Evolutionary conservation across 2,113 vertebrate species (phyloP), one percentile per base, ranked within the genome.

Genomic region (Larimichthys crocea): DNA sequence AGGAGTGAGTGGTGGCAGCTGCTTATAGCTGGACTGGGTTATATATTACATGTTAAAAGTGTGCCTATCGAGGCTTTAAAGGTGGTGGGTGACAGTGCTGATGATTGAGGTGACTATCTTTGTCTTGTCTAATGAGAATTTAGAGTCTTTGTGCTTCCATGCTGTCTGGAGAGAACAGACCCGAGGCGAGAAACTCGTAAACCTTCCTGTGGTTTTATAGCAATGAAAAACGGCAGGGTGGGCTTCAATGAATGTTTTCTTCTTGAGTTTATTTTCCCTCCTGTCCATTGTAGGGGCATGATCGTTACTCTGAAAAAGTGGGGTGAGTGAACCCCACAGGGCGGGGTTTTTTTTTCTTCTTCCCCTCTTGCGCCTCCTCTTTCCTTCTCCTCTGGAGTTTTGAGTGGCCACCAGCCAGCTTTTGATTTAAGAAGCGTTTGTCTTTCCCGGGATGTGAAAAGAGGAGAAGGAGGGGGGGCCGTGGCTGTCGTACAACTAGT

Each of bases 351-450:
- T 48, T 11, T 57, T 59, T 24, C 53, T 76, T 29, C 72, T 26
- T 64, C 65, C 76, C 65, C 68, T 77, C 57, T 49, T 84, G 70
- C 90, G 20, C 69, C 83, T 82, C 82, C 76, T 74, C 57, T 29
- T 74, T 62, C 53, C 53, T 26, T 73, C 67, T 79, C 64, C 83
- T 79, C 56, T 83, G 70, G 85, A 82, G 79, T 67, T 95, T 55
- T 91, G 94, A 95, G 90, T 91, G 93, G 85, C 50, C 92, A 94
- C 94, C 91, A 90, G 86, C 94, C 90, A 86, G 94, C 94, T 89
- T 96, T 92, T 91, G 94, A 84, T 91, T 96, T 93, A 91, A 95
- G 94, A 91, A 61, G 84, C 93, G 92, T 95, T 97, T 97, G 96
- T 96, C 94, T 96, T 96, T 94, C 92, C 95, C 93, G 94, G 82